Conservation (phyloP, 2,888 invertebrate species). For the Dascillus cervinus region DNA sequence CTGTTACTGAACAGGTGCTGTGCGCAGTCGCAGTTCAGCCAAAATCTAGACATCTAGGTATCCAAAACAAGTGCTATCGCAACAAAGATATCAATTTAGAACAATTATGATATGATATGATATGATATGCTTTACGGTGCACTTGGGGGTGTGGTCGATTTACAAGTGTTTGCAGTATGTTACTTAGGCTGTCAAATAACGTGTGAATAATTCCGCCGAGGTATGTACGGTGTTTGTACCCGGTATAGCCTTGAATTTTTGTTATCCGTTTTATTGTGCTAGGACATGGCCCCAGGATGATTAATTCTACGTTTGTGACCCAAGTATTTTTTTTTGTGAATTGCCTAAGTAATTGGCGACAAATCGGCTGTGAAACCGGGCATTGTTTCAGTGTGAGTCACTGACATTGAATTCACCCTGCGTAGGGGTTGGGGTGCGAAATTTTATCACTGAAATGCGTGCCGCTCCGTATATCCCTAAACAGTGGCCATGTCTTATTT, state of each 20-base stretch:
- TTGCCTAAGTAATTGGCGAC: too few species aligned
- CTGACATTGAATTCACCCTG: conserved; percentile 16
- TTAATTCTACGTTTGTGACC: conserved; percentile 6
- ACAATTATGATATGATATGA: conserved; percentile 12
- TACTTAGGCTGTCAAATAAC: conserved; percentile 15
- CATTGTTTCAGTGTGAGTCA: conserved; percentile 8
- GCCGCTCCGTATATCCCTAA: too few species aligned
- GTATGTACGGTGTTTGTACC: conserved; percentile 18
- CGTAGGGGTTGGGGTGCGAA: neutral
- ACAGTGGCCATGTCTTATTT: too few species aligned
- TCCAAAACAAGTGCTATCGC: conserved; percentile 39
- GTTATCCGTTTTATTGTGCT: conserved; percentile 25
- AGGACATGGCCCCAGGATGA: conserved; percentile 18
- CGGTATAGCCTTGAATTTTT: conserved; percentile 31
- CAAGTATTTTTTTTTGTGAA: conserved; percentile 1
- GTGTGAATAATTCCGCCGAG: conserved; percentile 10
- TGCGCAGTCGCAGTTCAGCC: conserved; percentile 21
- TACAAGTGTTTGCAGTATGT: conserved; percentile 11
- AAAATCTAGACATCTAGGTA: conserved; percentile 35
- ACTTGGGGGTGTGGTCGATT: conserved; percentile 10
- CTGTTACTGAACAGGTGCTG: conserved; percentile 21
- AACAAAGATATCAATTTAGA: conserved; percentile 22
- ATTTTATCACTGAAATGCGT: too few species aligned
- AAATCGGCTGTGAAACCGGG: neutral
- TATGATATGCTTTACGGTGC: conserved; percentile 17